Percentiles rank a stretch among this genome's conserved stretches.
phyloP scores from a whole-genome alignment of 2,888 invertebrate genomes.

The Rhogogaster chlorosoma region DNA sequence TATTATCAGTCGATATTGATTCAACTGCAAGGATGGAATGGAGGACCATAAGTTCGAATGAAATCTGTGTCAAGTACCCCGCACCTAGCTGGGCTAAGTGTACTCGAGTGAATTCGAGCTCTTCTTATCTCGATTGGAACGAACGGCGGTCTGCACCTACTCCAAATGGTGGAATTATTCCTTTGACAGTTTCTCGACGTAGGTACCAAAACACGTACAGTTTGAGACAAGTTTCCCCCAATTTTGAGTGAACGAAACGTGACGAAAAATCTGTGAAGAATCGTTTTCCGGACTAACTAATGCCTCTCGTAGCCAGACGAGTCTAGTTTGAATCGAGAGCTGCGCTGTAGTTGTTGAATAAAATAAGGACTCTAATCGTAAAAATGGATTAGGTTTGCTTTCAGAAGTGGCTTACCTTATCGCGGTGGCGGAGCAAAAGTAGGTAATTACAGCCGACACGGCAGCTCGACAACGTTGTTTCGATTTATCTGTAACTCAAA shows the following conservation, averaged over 20 bases:
- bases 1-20: not conserved
- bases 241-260: not conserved
- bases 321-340: not conserved
- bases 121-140: not conserved
- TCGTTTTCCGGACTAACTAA: not conserved
- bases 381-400: not conserved
- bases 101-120: conserved; percentile 9
- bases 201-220: not conserved
- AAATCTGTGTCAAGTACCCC: conserved; percentile 14
- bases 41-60: not conserved
- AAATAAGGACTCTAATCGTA: not conserved
- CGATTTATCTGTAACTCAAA: conserved; percentile 4
- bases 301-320: not conserved
- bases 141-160: not conserved
- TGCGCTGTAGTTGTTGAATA: not conserved
- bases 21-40: not conserved
- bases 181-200: not conserved
- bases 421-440: not conserved
- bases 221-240: not conserved
- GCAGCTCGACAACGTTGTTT: conserved; percentile 2
- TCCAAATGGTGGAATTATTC: not conserved
- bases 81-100: not conserved
- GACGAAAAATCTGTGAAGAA: not conserved
- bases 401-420: not conserved
- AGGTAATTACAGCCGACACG: conserved; percentile 12